Evolutionary conservation across 2,797 vertebrate species (phyloP).

Genomic region (Gambelia wislizenii): DNA sequence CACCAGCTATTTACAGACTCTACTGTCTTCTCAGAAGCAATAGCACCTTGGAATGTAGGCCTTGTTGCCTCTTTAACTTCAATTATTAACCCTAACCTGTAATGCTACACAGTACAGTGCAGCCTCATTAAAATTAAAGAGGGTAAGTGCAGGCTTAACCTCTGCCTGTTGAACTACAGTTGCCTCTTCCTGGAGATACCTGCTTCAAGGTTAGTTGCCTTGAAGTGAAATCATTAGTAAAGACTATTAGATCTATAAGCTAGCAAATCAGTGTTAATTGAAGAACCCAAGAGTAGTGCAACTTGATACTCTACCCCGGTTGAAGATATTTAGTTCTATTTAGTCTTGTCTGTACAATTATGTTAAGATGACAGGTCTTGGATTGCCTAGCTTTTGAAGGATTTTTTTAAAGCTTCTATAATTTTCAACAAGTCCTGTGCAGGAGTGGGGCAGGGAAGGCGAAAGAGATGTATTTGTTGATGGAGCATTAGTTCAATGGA

Average conservation of each 20-base stretch:
- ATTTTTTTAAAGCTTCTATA: neutral
- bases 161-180: slow-evolving; percentile 15
- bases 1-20: slow-evolving; percentile 62
- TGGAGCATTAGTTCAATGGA: neutral
- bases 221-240: neutral
- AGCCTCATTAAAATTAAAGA: slow-evolving; percentile 12
- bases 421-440: neutral
- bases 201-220: slow-evolving; percentile 16
- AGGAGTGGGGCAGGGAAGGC: neutral
- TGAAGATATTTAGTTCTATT: neutral
- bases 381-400: neutral
- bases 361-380: neutral
- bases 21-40: slow-evolving; percentile 48
- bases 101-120: slow-evolving; percentile 24
- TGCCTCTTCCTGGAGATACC: neutral
- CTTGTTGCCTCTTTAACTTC: slow-evolving; percentile 45
- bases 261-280: neutral
- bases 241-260: neutral
- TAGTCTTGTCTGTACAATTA: neutral
- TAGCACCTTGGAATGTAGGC: slow-evolving; percentile 32
- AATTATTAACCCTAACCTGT: slow-evolving; percentile 22
- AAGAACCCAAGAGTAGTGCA: neutral
- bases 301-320: neutral
- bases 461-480: no score
- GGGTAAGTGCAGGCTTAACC: slow-evolving; percentile 13